Evolutionary conservation across 2,888 invertebrate genomes (phyloP).

Genomic region (Epinotia ramella): DNA sequence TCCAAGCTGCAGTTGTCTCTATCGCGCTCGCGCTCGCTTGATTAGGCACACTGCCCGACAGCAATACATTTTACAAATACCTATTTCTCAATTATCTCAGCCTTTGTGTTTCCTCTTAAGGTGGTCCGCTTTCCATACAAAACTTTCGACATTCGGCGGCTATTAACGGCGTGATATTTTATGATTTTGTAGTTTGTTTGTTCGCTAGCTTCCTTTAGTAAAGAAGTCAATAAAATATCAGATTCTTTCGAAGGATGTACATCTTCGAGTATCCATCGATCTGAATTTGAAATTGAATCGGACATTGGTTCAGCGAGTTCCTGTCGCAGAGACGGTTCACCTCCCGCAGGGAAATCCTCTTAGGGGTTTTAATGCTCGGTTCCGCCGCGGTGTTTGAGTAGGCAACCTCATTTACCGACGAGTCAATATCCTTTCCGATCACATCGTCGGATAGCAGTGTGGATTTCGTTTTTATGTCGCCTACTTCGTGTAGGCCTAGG

Average conservation of each 20-base stretch:
- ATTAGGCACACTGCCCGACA: too few species aligned
- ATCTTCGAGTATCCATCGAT: slow-evolving; percentile 6
- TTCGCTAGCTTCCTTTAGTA: too few species aligned
- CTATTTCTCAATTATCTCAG: too few species aligned
- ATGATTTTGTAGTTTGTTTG: too few species aligned
- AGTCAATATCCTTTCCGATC: slow-evolving; percentile 40
- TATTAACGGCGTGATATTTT: too few species aligned
- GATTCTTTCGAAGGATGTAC: background rate
- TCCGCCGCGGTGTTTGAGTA: slow-evolving; percentile 38
- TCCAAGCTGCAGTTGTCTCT: too few species aligned
- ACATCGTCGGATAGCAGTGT: slow-evolving; percentile 7
- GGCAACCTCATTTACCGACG: slow-evolving; percentile 42
- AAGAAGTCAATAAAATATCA: too few species aligned
- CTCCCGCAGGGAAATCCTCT: slow-evolving; percentile 56
- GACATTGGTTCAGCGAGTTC: slow-evolving; percentile 46
- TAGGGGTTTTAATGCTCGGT: slow-evolving; percentile 54
- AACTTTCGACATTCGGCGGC: too few species aligned
- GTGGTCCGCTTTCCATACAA: too few species aligned
- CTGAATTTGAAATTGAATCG: slow-evolving; percentile 20
- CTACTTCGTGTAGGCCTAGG: background rate
- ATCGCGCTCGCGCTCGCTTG: too few species aligned
- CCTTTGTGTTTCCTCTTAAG: too few species aligned
- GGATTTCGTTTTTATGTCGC: slow-evolving; percentile 9
- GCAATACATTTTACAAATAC: too few species aligned
- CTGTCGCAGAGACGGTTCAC: slow-evolving; percentile 42